Base-by-base conservation (phyloP, 2,888 invertebrate genomes). In the Chloromyia formosa region DNA sequence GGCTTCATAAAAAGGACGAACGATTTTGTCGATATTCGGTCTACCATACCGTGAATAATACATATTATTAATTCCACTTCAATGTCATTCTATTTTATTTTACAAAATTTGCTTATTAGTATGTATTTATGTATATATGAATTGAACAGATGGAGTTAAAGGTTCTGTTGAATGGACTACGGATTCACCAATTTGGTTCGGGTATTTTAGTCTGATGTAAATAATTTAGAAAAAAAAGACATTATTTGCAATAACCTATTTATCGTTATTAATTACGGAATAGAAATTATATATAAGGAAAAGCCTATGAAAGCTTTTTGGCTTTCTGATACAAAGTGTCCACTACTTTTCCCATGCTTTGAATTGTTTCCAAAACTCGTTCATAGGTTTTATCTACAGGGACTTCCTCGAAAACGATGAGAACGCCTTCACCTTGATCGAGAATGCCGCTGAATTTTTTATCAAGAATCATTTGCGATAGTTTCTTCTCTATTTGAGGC, bases 401-500 rank as follows among this genome's bases (percentile, higher is more conserved):
- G 75, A 94, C 93, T 83, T 97, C 96, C 84, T 99, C 98, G 86
- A 98, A 99, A 54, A 99, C 96, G 82, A 99, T 96, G 78, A 99
- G 88, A 72, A 99, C 97, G 77, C 98, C 98, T 86, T 95, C 96
- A 76, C 98, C 98, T 87, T 99, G 99, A 87, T 99, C 98, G 79
- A 99, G 89, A 80, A 98, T 98, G 22, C 98, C 98, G 87, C 93
- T 91, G 80, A 99, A 92, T 86, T 98, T 99, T 83, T 96, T 96
- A 86, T 99, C 99, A 84, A 99, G 88, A 84, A 99, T 99, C 99
- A 99, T 99, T 87, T 99, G 99, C 68, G 98, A 98, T 75, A 99
- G 87, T 87, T 99, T 99, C 87, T 97, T 97, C 86, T 99, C 99
- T 72, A 99, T 98, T 87, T 93, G 90, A 62, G 93, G 88, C 90